Percentiles rank a stretch among this genome's conserved stretches.
Conservation (phyloP, 1,140 invertebrate species). For the Diprion similis region DNA sequence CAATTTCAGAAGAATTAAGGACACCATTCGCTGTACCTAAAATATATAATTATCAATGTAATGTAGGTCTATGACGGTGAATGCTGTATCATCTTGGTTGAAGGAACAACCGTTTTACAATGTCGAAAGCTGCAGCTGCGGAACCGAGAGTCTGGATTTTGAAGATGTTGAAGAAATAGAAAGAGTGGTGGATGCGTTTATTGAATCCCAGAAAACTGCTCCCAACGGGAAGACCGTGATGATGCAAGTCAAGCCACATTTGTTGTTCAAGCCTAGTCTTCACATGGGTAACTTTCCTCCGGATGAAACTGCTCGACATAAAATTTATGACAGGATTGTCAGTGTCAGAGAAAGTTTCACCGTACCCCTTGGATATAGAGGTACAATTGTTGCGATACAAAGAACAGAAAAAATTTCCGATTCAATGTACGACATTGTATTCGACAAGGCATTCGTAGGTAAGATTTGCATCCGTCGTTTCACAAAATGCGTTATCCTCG, state of each 20-base stretch:
- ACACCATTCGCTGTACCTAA: not conserved
- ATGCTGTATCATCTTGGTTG: slow-evolving; percentile 74
- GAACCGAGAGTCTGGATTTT: slow-evolving; percentile 73
- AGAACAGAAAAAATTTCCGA: slow-evolving; percentile 61
- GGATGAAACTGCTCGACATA: slow-evolving; percentile 70
- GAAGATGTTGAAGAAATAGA: slow-evolving; percentile 72
- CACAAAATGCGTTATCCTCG: not conserved
- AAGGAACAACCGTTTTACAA: slow-evolving; percentile 70
- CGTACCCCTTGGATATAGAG: slow-evolving; percentile 82
- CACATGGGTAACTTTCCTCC: slow-evolving; percentile 58
- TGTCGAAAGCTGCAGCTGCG: slow-evolving; percentile 69
- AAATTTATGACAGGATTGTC: slow-evolving; percentile 85
- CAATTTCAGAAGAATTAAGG: slow-evolving; percentile 13
- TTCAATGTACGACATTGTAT: slow-evolving; percentile 75
- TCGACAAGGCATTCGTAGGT: slow-evolving; percentile 75
- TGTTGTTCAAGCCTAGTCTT: slow-evolving; percentile 64
- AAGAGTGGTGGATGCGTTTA: slow-evolving; percentile 61
- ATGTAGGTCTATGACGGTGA: slow-evolving; percentile 62
- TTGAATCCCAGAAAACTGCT: slow-evolving; percentile 27
- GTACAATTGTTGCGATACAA: slow-evolving; percentile 80
- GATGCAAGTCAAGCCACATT: slow-evolving; percentile 80
- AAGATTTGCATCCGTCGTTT: slow-evolving; percentile 8
- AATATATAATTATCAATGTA: slow-evolving; percentile 5
- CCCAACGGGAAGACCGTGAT: slow-evolving; percentile 65
- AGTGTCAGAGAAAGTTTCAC: slow-evolving; percentile 75